These are phyloP conservation scores for Alauda arvensis DNA, from an alignment of 2,797 vertebrate species.

Conservation along the genomic window DNA sequence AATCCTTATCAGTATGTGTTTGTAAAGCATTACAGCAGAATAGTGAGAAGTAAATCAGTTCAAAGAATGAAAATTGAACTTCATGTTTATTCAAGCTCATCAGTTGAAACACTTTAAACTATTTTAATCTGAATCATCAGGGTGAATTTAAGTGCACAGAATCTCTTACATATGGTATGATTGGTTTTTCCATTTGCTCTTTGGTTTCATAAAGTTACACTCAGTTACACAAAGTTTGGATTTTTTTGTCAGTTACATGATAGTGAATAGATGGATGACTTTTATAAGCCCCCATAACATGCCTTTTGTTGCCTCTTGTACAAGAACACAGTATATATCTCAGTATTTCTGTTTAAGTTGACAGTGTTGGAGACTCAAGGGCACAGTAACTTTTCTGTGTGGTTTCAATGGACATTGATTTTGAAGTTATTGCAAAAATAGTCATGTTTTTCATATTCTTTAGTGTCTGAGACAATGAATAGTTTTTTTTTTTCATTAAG, in stretches of 20 bases:
- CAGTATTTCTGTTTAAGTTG: not conserved
- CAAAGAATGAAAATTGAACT: not conserved
- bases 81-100: conserved; percentile 26
- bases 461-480: not conserved
- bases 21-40: not conserved
- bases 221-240: not conserved
- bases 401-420: not conserved
- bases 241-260: not conserved
- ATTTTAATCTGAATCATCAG: not conserved
- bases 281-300: not conserved
- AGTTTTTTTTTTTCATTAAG: not conserved
- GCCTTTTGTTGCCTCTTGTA: not conserved
- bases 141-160: not conserved
- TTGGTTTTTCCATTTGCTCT: not conserved
- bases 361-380: not conserved
- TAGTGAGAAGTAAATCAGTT: not conserved
- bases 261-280: not conserved
- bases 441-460: not conserved
- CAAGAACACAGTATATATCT: not conserved
- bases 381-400: not conserved
- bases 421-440: not conserved
- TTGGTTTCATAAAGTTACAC: not conserved
- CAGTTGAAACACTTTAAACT: not conserved
- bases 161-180: not conserved
- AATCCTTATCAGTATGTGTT: not conserved